These are phyloP conservation scores for Cavia aperea DNA, from an alignment of 2,113 vertebrate species.

Conservation along the genomic window DNA sequence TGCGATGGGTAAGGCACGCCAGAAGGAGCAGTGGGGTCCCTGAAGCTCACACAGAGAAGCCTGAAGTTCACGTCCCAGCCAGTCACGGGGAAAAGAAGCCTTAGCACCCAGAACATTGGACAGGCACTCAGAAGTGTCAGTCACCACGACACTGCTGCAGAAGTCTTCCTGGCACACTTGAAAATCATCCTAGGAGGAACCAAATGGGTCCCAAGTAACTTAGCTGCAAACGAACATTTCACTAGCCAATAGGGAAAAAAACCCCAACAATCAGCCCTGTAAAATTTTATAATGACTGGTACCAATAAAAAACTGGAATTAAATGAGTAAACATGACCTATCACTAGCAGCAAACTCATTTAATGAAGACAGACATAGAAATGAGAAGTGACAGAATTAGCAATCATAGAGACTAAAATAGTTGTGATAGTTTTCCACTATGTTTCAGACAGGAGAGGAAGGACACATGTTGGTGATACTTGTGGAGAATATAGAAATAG, in stretches of 20 bases:
- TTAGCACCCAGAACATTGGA: fast-evolving
- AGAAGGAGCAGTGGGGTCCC: not conserved
- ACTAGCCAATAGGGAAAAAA: not conserved
- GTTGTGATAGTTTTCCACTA: not conserved
- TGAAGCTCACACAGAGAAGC: not conserved
- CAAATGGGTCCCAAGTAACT: not conserved
- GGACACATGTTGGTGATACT: not conserved
- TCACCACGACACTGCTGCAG: fast-evolving
- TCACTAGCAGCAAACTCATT: not conserved
- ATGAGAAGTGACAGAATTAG: not conserved
- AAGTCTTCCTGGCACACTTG: too few species aligned
- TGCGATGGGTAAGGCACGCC: not conserved
- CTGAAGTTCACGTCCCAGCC: too few species aligned
- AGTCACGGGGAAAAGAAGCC: not conserved
- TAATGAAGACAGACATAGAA: not conserved
- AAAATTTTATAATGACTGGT: not conserved
- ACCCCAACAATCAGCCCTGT: not conserved
- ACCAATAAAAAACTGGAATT: not conserved
- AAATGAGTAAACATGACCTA: not conserved
- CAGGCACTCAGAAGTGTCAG: not conserved
- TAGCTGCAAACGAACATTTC: not conserved
- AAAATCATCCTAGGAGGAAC: not conserved
- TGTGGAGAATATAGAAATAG: not conserved
- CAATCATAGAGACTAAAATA: not conserved
- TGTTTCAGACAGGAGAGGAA: not conserved